A percentile compares a stretch with the other conserved stretches of the same genome.
These are phyloP conservation scores for Aegithalos caudatus DNA, from an alignment of 2,113 vertebrate genomes.

Conservation along the genomic window DNA sequence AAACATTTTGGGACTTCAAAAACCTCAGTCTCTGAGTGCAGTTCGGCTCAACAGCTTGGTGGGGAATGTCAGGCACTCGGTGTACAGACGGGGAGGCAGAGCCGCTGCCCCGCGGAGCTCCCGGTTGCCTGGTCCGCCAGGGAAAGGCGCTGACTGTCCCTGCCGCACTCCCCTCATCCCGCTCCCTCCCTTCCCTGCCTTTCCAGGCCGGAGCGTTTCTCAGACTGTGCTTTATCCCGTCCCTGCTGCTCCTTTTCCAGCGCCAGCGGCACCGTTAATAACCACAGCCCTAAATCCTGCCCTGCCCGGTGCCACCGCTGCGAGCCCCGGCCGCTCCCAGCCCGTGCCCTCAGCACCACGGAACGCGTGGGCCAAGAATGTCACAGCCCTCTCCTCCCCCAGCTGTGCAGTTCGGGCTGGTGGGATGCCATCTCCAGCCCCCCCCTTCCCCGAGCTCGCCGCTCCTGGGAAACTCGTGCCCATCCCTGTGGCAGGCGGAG, in stretches of 20 bases:
- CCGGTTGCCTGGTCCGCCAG: background rate
- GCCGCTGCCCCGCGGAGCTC: rapidly evolving
- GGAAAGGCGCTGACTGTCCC: background rate
- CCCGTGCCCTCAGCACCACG: background rate
- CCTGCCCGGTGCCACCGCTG: background rate
- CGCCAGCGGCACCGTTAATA: background rate
- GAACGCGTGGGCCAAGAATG: background rate
- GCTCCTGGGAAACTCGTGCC: background rate
- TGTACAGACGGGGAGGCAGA: background rate
- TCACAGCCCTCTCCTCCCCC: background rate
- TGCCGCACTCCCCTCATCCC: background rate
- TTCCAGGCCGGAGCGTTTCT: background rate
- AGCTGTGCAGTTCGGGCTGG: background rate
- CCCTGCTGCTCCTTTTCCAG: background rate
- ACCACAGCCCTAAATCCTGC: background rate
- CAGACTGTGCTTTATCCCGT: background rate
- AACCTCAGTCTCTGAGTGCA: rapidly evolving
- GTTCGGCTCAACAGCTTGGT: background rate
- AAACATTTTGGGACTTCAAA: background rate
- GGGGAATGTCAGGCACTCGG: rapidly evolving
- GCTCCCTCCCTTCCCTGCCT: background rate
- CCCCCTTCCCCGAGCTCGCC: background rate
- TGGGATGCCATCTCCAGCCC: background rate
- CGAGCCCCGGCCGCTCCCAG: rapidly evolving
- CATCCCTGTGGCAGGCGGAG: background rate